Percentiles rank a stretch among this genome's conserved stretches.
Evolutionary conservation across 2,888 invertebrate genomes (phyloP).

Genomic region (Myopa tessellatipennis): DNA sequence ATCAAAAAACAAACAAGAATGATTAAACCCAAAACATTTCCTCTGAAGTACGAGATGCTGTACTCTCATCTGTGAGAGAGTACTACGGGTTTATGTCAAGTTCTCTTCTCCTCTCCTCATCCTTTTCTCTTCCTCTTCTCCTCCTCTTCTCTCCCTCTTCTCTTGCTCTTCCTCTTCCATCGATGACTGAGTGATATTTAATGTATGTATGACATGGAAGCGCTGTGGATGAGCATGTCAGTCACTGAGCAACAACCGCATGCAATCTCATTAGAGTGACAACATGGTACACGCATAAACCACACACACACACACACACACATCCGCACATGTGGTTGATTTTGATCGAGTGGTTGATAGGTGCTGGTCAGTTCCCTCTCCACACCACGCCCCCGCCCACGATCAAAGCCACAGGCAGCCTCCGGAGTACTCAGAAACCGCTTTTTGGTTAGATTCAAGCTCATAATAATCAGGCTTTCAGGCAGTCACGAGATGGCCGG

Average conservation of each 20-base stretch:
- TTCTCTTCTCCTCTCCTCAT: too few species aligned
- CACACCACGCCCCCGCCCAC: not conserved
- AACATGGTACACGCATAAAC: not conserved
- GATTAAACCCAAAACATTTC: not conserved
- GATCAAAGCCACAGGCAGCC: too few species aligned
- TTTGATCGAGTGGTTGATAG: not conserved
- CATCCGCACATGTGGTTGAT: not conserved
- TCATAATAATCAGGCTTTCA: too few species aligned
- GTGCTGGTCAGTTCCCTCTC: not conserved
- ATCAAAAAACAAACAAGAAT: not conserved
- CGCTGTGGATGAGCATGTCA: not conserved
- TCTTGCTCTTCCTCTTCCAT: not conserved
- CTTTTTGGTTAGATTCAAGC: too few species aligned
- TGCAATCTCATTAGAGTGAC: constrained; percentile 31
- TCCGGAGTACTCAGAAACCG: too few species aligned
- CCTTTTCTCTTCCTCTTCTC: too few species aligned
- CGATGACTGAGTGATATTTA: not conserved
- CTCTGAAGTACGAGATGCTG: too few species aligned
- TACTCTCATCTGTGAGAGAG: not conserved
- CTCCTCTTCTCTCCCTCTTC: too few species aligned
- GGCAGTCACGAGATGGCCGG: too few species aligned
- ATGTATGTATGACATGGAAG: constrained; percentile 22
- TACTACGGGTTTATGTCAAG: too few species aligned
- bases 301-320: not conserved
- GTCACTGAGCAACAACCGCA: constrained; percentile 1